Evolutionary conservation across 2,797 vertebrate species (phyloP), one percentile per base, ranked within the genome.

Genomic region (Adelosebastes latens): DNA sequence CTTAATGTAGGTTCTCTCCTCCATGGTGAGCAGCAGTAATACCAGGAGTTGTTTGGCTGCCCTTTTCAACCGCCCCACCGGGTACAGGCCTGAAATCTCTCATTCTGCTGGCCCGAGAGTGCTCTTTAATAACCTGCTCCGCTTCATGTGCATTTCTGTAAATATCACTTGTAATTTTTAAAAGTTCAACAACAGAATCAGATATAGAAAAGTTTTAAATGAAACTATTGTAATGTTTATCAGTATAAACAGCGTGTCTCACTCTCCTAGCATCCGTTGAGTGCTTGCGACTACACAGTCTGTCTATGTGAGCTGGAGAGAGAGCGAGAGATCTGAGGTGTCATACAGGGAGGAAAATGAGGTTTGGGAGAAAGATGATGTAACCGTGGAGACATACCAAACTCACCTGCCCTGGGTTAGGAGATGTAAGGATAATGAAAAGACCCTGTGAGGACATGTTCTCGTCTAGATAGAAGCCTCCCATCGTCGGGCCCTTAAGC

Each of bases 31-130:
- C 59, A 31, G 82, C 77, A 24, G 71, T 61, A 80, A 71, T 82
- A 86, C 83, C 72, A 22, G 9, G 34, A 84, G 78, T 85, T 87
- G 83, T 91, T 91, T 87, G 79, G 77, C 63, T 91, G 91, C 86
- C 89, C 92, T 93, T 93, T 93, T 80, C 88, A 87, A 32, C 71
- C 18, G 34, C 63, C 67, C 75, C 83, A 79, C 66, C 2, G 58
- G 62, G 73, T 82, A 53, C 77, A 32, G 1, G 60, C 72, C 42
- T 56, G 75, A 55, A 87, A 42, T 81, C 68, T 75, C 73, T 80
- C 80, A 65, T 72, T 79, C 56, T 56, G 53, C 69, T n/a, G 62
- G 58, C 73, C 75, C 31, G 2, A 29, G 56, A 80, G 72, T 70
- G 71, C 63, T 83, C 81, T 89, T 86, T 89, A 86, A 85, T 81